Base-by-base conservation (phyloP, 2,113 vertebrate genomes). In the Passer domesticus region DNA sequence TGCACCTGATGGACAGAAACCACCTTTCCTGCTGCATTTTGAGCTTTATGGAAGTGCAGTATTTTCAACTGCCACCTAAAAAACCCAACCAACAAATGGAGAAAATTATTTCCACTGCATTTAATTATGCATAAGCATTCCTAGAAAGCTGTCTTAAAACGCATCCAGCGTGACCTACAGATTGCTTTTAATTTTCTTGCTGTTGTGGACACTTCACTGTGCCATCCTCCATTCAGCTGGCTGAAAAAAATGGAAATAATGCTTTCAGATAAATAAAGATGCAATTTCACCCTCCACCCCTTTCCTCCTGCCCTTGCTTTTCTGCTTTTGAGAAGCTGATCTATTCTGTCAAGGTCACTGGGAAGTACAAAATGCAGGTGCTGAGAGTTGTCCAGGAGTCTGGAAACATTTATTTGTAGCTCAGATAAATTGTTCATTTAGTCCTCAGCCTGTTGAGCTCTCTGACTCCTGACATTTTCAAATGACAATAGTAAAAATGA, bases 391-490 rank as follows among this genome's bases (percentile, higher is more conserved):
- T 64, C 77, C 85, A 72, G 52, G 17, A 66, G 15, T 16, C 56
- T 64, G 44, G 33, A 83, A 89, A 53, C 23, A 41, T 77, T 83
- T 86, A 60, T 85, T 83, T 90, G 37, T 64, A 15, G 64, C 37
- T 63, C 69, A 94, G 39, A 81, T 22, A 86, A 87, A 73, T 72
- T 78, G 44, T 79, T 92, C 58, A 79, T 74, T 91, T 92, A 69
- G 44, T 74, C n/a, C 44, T 82, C 39, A 64, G 41, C 44, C 25
- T 94, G 35, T 72, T 92, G 37, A 75, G 31, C 22, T 80, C 27
- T 47, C 84, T 69, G 66, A 17, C 44, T 95, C 41, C 74, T 81
- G 67, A 80, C 67, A 81, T 92, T 95, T 94, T 69, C 62, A 80
- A 92, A 92, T 60, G 39, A 64, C 52, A 70, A 33, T 11, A 87